phyloP scores from a whole-genome alignment of 1,140 invertebrate species.

The Drosophila fuyamai region DNA sequence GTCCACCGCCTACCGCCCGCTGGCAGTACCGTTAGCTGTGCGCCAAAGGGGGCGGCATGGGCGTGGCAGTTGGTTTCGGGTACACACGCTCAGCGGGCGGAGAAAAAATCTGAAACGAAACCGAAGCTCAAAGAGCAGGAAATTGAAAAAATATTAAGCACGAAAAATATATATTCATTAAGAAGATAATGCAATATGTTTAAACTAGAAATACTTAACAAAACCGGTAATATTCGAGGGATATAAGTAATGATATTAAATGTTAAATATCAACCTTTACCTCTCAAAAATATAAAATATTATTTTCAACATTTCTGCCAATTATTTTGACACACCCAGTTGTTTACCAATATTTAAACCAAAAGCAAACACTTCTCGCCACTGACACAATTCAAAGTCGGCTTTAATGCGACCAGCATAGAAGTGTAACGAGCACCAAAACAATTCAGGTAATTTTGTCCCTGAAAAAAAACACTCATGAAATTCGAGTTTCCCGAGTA shows the following conservation, averaged over 20 bases:
- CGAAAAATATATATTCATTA: background rate
- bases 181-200: constrained; percentile 12
- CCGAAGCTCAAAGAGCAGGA: constrained; percentile 69
- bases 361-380: no score
- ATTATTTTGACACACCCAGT: no score
- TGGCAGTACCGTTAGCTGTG: constrained; percentile 40
- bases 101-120: constrained; percentile 61
- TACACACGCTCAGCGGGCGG: constrained; percentile 32
- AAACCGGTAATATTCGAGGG: background rate
- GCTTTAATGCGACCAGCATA: background rate
- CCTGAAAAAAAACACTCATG: background rate
- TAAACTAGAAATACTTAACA: background rate
- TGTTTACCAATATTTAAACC: no score
- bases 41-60: constrained; percentile 2
- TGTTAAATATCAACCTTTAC: no score
- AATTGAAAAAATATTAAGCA: constrained; percentile 60
- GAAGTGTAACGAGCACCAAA: background rate
- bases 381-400: no score
- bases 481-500: background rate
- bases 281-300: no score
- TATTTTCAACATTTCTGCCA: no score
- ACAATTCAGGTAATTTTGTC: constrained; percentile 1
- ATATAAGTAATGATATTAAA: background rate
- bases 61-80: constrained; percentile 3
- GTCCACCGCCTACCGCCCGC: constrained; percentile 10